Base-by-base conservation (phyloP, 2,797 vertebrate genomes). In the Margarornis squamiger region DNA sequence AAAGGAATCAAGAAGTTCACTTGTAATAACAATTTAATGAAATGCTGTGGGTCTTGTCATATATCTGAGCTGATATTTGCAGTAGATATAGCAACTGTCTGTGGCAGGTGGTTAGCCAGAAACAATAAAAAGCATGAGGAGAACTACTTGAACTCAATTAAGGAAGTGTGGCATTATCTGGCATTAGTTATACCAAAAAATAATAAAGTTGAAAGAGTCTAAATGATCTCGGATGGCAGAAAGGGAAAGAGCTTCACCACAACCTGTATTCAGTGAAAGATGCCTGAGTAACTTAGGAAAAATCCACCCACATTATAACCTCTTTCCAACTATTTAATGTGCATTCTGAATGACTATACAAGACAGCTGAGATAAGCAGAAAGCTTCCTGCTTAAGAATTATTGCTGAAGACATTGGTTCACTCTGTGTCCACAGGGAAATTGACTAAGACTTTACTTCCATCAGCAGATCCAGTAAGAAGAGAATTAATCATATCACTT, bases 361-460 rank as follows among this genome's bases (percentile, higher is more conserved):
- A 80, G 51, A 78, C 48, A 95, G 72, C 90, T 96, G 96, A 97
- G 82, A 96, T 71, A 96, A 95, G 96, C 90, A 97, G 82, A 97
- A 97, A 95, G 71, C 55, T 85, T 94, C 59, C 62, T 92, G 79
- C 80, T 83, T 95, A 94, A 97, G 96, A 97, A 90, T 94, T 92
- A 96, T 74, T 91, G 92, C 76, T 41, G 19, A 81, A 95, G 61
- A 73, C 79, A 74, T 29, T 82, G 72, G 90, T 94, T 97, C 86
- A 49, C 66, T 90, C 32, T 82, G 63, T 67, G 86, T 86, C 79
- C 48, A 75, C 55, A 34, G 91, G 61, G 65, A 89, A 96, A 91
- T 49, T 91, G 94, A 97, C 59, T 89, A 92, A 97, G 86, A 84
- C 81, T 78, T 92, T 95, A 96, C 91, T 94, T 97, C 91, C 88